phyloP scores from a whole-genome alignment of 2,797 vertebrate genomes.

The Crocidura indochinensis region DNA sequence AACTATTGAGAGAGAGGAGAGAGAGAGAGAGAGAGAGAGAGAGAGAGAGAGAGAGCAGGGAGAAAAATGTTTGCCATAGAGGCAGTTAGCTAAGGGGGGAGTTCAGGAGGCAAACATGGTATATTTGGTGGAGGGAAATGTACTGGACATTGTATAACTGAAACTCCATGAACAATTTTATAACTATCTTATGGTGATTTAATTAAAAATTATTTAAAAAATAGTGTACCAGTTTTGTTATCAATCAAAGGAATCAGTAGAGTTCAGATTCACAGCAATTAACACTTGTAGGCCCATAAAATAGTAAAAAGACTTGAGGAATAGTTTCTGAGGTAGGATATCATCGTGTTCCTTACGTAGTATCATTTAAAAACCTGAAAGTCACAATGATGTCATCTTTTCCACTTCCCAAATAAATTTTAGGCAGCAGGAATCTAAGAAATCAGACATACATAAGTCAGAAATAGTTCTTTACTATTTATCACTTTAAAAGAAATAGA shows the following conservation, averaged over 20 bases:
- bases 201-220: no score
- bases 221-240: no score
- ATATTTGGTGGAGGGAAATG: no score
- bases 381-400: not conserved
- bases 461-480: slow-evolving; percentile 8
- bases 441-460: slow-evolving; percentile 41
- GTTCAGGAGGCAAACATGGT: no score
- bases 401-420: slow-evolving; percentile 14
- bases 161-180: no score
- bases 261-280: slow-evolving; percentile 9
- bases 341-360: not conserved
- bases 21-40: no score
- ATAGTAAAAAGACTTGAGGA: not conserved
- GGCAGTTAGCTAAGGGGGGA: no score
- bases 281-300: not conserved
- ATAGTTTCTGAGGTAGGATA: not conserved
- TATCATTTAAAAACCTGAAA: not conserved
- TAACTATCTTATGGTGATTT: no score
- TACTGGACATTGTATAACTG: no score
- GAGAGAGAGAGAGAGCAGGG: no score
- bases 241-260: not conserved
- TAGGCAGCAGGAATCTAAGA: slow-evolving; percentile 8
- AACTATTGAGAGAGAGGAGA: no score
- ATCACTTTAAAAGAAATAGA: slow-evolving; percentile 16
- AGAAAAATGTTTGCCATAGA: no score